Evolutionary conservation across 2,888 invertebrate species (phyloP), one percentile per base, ranked within the genome.

Genomic region (Ophion slaviceki): DNA sequence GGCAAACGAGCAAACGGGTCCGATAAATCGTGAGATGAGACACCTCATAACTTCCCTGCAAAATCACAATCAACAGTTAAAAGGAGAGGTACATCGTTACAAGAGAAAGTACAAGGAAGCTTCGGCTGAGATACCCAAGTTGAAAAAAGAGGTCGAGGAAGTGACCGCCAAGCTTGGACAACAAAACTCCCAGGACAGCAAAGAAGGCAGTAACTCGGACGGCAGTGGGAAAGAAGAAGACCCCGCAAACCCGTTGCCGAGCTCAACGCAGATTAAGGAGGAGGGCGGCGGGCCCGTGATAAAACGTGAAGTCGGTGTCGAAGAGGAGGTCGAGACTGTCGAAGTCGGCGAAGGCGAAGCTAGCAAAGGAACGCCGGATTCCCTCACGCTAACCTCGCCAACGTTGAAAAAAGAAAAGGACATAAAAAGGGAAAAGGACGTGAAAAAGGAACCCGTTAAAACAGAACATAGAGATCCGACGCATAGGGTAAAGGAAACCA

Each of bases 1-100:
- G 0, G 99, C 99, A 0, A 99, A 99, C 93, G 99, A 99, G 92
- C 99, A 99, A 94, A 99, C 99, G 0, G 99, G 99, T 0, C 99
- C 99, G 0, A 99, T 99, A 84, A 99, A 99, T 93, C 95, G 99
- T 78, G 99, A 99, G 95, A 99, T 99, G 99, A 95, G 99, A 59
- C 99, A 99, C 93, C 95, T 99, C 45, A 99, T 99, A 89, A 99
- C 99, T 0, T 99, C 99, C 0, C 95, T 99, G 83, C 99, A 99
- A 94, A 99, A 99, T 93, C 99, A 99, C 93, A 99, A 99, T 90
- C 98, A 98, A 80, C 99, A 99, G 93, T 94, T 99, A 2, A 99
- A 99, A 94, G 98, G 98, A 0, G 99, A 99, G 94, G 97, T 98
- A 72, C 97, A 97, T 91, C 95, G 99, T 71, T 99, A 99, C 93